Evolutionary conservation across 2,888 invertebrate genomes (phyloP).

Genomic region (Nemapogon koenigi): DNA sequence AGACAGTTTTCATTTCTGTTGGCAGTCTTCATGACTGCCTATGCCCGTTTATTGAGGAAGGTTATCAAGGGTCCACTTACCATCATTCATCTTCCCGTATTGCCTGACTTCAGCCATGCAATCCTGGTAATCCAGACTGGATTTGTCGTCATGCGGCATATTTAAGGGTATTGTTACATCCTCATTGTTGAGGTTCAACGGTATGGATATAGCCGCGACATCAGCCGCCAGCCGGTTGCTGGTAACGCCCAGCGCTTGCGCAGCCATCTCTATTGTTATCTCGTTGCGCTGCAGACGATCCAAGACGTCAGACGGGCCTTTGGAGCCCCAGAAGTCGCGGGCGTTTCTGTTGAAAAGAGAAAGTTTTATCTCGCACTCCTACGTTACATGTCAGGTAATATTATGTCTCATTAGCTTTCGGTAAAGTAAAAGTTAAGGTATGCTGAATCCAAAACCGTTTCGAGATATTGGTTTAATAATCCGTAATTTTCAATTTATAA

Average conservation of each 20-base stretch:
- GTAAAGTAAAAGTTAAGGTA: no score
- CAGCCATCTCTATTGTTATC: slow-evolving; percentile 74
- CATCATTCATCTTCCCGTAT: not conserved
- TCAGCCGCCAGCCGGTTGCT: slow-evolving; percentile 78
- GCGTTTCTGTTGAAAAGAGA: slow-evolving; percentile 57
- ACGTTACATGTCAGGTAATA: no score
- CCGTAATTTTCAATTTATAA: no score
- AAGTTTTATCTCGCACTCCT: slow-evolving; percentile 10
- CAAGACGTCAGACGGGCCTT: slow-evolving; percentile 76
- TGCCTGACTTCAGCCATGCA: not conserved
- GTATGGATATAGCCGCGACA: slow-evolving; percentile 38
- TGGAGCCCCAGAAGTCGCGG: slow-evolving; percentile 80
- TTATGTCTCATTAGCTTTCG: no score
- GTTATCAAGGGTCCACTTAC: not conserved
- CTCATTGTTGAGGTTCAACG: no score
- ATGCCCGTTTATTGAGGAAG: no score
- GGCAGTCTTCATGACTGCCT: no score
- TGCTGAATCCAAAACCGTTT: no score
- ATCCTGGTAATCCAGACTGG: not conserved
- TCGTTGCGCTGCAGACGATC: slow-evolving; percentile 75
- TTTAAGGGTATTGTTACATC: no score
- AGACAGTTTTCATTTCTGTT: no score
- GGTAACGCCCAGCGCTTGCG: slow-evolving; percentile 77
- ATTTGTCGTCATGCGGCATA: not conserved
- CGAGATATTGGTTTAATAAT: no score